These are phyloP conservation scores for Python bivittatus DNA, from an alignment of 2,113 vertebrate genomes.

Conservation along the genomic window DNA sequence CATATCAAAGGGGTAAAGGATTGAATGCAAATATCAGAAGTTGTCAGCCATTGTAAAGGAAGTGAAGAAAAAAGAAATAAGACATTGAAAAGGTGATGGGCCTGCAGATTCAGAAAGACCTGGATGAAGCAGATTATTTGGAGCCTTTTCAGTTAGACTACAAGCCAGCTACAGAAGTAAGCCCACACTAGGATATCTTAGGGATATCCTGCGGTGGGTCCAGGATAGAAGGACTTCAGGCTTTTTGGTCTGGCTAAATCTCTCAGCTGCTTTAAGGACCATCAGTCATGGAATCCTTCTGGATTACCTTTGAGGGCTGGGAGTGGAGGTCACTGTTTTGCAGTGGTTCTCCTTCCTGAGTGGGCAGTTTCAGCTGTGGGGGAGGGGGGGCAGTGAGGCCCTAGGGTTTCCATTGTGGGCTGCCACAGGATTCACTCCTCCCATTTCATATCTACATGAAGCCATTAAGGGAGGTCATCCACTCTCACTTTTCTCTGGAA, in stretches of 20 bases:
- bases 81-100: neutral
- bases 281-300: neutral
- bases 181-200: neutral
- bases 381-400: neutral
- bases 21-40: neutral
- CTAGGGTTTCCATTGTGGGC: neutral
- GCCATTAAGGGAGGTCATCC: neutral
- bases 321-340: neutral
- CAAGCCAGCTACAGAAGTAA: neutral
- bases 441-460: neutral
- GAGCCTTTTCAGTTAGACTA: neutral
- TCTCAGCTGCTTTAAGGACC: neutral
- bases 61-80: neutral
- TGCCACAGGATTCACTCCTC: neutral
- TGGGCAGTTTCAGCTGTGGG: neutral
- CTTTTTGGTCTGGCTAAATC: neutral
- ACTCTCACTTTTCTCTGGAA: neutral
- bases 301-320: neutral
- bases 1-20: neutral
- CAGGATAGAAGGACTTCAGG: neutral
- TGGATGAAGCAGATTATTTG: neutral
- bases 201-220: neutral
- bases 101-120: neutral
- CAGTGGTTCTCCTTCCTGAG: neutral
- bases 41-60: neutral